Evolutionary conservation across 2,888 invertebrate genomes (phyloP).

Genomic region (Phyllotreta cruciferae): DNA sequence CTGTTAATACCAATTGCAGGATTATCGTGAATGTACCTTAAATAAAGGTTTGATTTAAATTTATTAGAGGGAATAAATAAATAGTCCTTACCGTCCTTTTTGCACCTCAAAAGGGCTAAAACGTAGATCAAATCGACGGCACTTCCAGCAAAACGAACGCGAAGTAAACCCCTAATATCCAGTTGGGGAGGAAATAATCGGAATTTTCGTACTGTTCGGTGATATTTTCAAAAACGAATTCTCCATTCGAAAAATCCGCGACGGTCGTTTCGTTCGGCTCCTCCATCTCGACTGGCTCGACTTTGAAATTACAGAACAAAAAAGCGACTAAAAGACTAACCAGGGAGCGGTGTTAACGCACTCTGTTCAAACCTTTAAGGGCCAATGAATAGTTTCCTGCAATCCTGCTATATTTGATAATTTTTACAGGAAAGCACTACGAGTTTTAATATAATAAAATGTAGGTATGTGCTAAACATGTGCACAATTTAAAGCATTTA

Average conservation of each 20-base stretch:
- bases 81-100: conserved; percentile 61
- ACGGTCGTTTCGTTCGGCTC: conserved; percentile 15
- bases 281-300: conserved; percentile 26
- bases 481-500: too few relatives aligned
- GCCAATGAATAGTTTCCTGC: neutral
- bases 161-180: conserved; percentile 49
- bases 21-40: conserved; percentile 63
- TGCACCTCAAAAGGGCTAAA: conserved; percentile 59
- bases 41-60: conserved; percentile 48
- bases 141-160: conserved; percentile 46
- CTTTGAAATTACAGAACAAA: conserved; percentile 26
- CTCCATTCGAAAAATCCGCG: conserved; percentile 10
- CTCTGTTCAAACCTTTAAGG: conserved; percentile 16
- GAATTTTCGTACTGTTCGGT: conserved; percentile 21
- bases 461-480: too few relatives aligned
- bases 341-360: conserved; percentile 33
- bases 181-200: conserved; percentile 37
- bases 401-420: too few relatives aligned
- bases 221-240: conserved; percentile 10
- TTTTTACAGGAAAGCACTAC: too few relatives aligned
- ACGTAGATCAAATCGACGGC: conserved; percentile 46
- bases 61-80: conserved; percentile 1
- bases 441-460: too few relatives aligned
- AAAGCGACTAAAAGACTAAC: conserved; percentile 31
- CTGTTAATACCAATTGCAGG: conserved; percentile 64